Conservation (phyloP, 2,888 invertebrate genomes). For the Trachelus iudaicus region DNA sequence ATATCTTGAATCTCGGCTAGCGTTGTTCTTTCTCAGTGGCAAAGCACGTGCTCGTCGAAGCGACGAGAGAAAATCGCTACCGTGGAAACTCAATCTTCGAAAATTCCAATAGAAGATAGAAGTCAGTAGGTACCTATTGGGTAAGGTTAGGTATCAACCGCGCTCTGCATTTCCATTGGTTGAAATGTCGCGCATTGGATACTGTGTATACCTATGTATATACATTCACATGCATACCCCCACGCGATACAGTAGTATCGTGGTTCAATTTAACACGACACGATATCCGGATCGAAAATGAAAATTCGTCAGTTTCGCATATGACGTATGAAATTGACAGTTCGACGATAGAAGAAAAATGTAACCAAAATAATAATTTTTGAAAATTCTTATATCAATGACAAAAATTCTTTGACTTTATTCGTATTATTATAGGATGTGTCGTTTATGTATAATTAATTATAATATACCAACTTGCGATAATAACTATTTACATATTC, state of each 20-base stretch:
- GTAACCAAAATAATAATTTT: too few relatives aligned
- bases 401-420: too few relatives aligned
- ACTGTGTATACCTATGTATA: not conserved
- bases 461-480: not conserved
- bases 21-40: not conserved
- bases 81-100: not conserved
- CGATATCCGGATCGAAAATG: not conserved
- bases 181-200: not conserved
- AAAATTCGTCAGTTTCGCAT: too few relatives aligned
- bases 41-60: not conserved
- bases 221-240: too few relatives aligned
- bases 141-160: not conserved
- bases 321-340: too few relatives aligned
- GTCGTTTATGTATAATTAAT: too few relatives aligned
- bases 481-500: not conserved
- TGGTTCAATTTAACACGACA: not conserved
- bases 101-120: not conserved
- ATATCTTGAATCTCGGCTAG: not conserved
- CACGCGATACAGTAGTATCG: not conserved
- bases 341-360: too few relatives aligned
- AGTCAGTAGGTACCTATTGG: not conserved
- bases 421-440: too few relatives aligned
- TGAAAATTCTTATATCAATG: too few relatives aligned
- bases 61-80: not conserved
- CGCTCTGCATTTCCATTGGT: not conserved